phyloP scores from a whole-genome alignment of 2,113 vertebrate species.

The Microcebus murinus region DNA sequence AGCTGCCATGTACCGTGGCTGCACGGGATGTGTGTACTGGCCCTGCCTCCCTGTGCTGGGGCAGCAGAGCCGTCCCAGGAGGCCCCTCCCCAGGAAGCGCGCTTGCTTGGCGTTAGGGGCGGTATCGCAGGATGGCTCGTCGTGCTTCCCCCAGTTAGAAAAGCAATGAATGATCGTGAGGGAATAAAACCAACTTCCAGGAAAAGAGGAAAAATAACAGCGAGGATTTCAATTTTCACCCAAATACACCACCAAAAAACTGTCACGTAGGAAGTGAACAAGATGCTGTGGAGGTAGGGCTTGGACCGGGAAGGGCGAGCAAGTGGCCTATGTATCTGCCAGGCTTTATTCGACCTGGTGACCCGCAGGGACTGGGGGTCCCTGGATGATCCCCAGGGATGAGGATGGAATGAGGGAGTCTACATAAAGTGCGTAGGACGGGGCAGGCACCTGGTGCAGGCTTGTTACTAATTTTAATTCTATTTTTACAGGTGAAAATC shows the following conservation, averaged over 20 bases:
- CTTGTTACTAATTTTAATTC: not conserved
- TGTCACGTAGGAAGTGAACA: not conserved
- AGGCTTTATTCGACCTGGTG: not conserved
- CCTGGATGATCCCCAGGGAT: not conserved
- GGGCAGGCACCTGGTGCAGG: not conserved
- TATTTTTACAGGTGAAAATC: not conserved
- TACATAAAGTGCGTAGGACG: not conserved
- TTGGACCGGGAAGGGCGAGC: not conserved
- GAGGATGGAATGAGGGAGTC: not conserved
- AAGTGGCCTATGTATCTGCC: not conserved
- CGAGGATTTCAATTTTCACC: not conserved
- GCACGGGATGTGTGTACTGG: rapidly evolving
- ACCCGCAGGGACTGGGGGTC: not conserved
- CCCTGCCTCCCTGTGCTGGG: not conserved
- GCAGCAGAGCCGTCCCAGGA: not conserved
- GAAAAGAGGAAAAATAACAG: not conserved
- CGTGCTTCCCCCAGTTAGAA: not conserved
- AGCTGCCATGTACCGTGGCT: rapidly evolving
- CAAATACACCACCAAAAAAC: not conserved
- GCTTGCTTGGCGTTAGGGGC: not conserved
- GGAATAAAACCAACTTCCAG: not conserved
- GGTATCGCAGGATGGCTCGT: not conserved
- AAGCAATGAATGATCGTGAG: not conserved
- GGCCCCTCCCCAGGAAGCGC: not conserved
- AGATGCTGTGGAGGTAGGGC: not conserved